Conservation (phyloP, 1,140 invertebrate species). For the Sycophaga agraensis region DNA sequence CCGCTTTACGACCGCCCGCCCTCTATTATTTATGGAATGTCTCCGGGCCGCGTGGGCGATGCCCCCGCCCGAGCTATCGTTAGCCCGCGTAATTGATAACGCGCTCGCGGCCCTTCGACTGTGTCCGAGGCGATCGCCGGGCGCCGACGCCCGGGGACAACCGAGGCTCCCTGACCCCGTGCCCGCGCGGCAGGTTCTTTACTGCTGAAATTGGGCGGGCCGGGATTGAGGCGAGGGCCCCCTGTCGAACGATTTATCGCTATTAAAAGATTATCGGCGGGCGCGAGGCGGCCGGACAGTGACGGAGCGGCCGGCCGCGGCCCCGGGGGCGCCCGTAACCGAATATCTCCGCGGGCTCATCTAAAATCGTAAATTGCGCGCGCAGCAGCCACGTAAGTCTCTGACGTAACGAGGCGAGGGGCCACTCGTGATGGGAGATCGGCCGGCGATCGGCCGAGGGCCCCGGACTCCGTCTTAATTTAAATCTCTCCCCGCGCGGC, state of each 20-base stretch:
- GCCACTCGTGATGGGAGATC: conserved; percentile 22
- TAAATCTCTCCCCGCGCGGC: conserved; percentile 2
- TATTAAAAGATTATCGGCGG: conserved; percentile 25
- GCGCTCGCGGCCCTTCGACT: too few relatives aligned
- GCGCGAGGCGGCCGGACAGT: conserved; percentile 18
- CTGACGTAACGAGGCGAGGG: conserved; percentile 25
- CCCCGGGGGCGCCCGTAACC: neutral
- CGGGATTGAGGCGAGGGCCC: neutral
- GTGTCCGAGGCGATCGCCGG: neutral
- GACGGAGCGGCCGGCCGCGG: conserved; percentile 14
- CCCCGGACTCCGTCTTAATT: conserved; percentile 26
- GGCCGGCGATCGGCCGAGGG: neutral
- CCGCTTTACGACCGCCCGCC: conserved; percentile 12
- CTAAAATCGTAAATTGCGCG: conserved; percentile 28
- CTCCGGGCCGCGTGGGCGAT: neutral
- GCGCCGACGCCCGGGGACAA: too few relatives aligned
- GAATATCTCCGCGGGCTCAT: conserved; percentile 24
- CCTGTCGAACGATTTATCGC: conserved; percentile 8
- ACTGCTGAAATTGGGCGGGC: too few relatives aligned
- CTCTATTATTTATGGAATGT: conserved; percentile 4
- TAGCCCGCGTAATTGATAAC: too few relatives aligned
- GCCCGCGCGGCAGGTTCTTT: too few relatives aligned
- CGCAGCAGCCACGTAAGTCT: conserved; percentile 2
- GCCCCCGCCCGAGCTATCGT: neutral
- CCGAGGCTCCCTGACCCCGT: too few relatives aligned